Percentiles rank a stretch among this genome's conserved stretches.
Conservation (phyloP, 2,113 vertebrate species). For the Mirza zaza region DNA sequence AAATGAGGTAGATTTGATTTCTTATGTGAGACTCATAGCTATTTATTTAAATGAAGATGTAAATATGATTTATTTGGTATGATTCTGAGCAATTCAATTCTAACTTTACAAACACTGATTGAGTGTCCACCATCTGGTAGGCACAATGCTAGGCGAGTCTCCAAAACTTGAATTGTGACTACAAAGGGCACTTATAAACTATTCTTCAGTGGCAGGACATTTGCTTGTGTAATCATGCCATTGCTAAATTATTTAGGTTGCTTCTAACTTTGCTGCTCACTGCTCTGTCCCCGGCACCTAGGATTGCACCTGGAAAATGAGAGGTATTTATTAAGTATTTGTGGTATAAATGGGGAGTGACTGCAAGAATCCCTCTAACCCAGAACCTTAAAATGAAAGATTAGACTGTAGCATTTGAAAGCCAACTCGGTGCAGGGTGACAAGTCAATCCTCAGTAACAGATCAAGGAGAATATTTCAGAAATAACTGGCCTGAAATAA, state of each 20-base stretch:
- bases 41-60: constrained; percentile 22
- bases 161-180: background rate
- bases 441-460: background rate
- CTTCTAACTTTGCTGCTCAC: constrained; percentile 12
- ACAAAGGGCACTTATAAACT: background rate
- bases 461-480: background rate
- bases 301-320: background rate
- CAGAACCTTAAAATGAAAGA: background rate
- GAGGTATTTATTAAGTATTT: background rate
- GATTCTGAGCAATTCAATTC: background rate
- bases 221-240: background rate
- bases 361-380: background rate
- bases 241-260: background rate
- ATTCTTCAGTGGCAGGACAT: background rate
- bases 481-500: constrained; percentile 1
- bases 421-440: background rate
- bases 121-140: background rate
- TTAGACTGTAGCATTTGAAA: background rate
- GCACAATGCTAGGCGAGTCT: background rate
- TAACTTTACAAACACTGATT: background rate
- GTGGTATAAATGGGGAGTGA: background rate
- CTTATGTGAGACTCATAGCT: background rate
- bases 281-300: background rate
- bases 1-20: background rate
- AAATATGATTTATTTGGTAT: constrained; percentile 1